Percentiles rank a stretch among this genome's conserved stretches.
phyloP scores from a whole-genome alignment of 2,888 invertebrate species.

The Ormyrus thymus region DNA sequence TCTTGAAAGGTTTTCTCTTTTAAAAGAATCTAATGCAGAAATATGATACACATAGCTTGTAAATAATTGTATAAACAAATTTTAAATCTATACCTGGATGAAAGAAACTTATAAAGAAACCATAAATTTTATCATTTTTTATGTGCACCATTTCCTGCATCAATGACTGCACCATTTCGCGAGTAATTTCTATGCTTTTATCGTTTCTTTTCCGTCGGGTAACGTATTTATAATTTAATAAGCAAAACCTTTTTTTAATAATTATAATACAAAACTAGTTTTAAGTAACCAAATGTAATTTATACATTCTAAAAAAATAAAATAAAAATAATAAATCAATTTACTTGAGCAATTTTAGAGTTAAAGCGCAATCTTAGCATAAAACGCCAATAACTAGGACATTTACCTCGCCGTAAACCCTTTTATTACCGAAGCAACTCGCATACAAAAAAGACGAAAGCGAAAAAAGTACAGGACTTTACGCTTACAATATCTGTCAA shows the following conservation, averaged over 20 bases:
- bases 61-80: neutral
- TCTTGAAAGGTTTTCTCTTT: slow-evolving; percentile 78
- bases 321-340: too few relatives aligned
- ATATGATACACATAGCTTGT: slow-evolving; percentile 24
- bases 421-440: slow-evolving; percentile 16
- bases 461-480: neutral
- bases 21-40: slow-evolving; percentile 33
- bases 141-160: too few relatives aligned
- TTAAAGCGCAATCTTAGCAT: slow-evolving; percentile 24
- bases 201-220: too few relatives aligned
- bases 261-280: too few relatives aligned
- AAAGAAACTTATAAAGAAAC: too few relatives aligned
- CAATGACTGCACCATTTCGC: too few relatives aligned
- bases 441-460: slow-evolving; percentile 27
- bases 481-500: neutral
- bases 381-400: slow-evolving; percentile 42
- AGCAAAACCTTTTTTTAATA: too few relatives aligned
- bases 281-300: too few relatives aligned
- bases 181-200: neutral
- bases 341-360: neutral
- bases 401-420: slow-evolving; percentile 34
- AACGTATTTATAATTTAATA: too few relatives aligned
- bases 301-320: too few relatives aligned
- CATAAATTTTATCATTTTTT: too few relatives aligned
- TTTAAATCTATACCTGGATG: too few relatives aligned